A percentile compares a stretch with the other conserved stretches of the same genome.
phyloP scores from a whole-genome alignment of 2,113 vertebrate species.

The Anhinga anhinga region DNA sequence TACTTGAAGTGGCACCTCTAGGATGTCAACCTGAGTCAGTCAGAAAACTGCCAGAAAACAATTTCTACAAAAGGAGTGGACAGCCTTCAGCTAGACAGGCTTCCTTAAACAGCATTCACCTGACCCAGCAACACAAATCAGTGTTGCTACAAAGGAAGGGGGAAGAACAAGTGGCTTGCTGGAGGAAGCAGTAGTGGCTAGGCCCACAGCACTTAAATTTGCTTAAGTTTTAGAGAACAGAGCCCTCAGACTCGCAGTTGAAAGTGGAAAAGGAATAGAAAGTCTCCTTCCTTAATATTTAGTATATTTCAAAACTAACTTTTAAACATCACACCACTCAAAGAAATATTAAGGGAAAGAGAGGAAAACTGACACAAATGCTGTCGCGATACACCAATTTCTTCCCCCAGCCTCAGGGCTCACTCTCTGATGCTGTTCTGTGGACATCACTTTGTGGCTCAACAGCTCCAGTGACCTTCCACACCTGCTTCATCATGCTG shows the following conservation, averaged over 20 bases:
- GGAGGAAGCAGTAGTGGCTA: neutral
- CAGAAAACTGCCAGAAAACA: neutral
- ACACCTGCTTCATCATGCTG: neutral
- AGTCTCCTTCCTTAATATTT: neutral
- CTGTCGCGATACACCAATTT: neutral
- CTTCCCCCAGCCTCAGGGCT: neutral
- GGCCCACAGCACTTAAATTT: neutral
- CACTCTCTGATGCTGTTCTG: neutral
- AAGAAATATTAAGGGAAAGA: neutral
- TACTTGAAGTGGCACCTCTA: neutral
- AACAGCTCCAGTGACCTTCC: neutral
- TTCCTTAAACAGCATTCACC: neutral
- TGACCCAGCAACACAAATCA: rapidly evolving
- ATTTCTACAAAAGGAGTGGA: neutral
- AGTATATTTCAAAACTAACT: neutral
- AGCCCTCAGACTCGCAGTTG: neutral
- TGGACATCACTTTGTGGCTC: neutral
- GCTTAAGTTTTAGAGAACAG: neutral
- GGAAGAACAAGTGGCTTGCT: neutral
- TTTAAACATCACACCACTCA: neutral
- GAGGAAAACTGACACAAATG: neutral
- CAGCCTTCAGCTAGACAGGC: neutral
- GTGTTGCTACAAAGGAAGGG: neutral
- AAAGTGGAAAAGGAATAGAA: neutral
- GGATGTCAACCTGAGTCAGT: neutral